Conservation (phyloP, 1,140 invertebrate species). For the Trichonephila clavipes region DNA sequence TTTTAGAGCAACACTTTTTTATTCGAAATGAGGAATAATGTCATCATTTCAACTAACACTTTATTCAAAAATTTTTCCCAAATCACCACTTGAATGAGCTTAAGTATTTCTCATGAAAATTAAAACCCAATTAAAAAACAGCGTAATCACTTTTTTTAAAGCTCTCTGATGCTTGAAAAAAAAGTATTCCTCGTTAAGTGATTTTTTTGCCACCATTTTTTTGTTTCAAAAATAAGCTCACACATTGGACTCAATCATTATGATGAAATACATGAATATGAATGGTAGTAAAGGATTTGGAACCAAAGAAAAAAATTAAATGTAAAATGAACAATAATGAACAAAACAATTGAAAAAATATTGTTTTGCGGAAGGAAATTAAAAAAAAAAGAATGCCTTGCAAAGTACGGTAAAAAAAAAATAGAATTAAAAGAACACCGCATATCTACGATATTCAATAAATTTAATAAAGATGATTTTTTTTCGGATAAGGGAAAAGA, state of each 20-base stretch:
- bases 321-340: not conserved
- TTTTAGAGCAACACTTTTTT: too few relatives aligned
- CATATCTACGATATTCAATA: not conserved
- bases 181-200: not conserved
- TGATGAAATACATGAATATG: not conserved
- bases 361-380: not conserved
- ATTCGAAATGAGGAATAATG: too few relatives aligned
- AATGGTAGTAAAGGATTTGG: not conserved
- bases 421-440: not conserved
- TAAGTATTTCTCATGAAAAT: not conserved
- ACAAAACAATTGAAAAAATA: not conserved
- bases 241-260: not conserved
- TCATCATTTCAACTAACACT: too few relatives aligned
- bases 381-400: not conserved
- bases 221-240: not conserved
- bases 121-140: not conserved
- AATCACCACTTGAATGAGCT: not conserved
- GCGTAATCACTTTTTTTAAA: not conserved
- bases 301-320: not conserved
- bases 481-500: not conserved
- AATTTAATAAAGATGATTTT: constrained; percentile 60
- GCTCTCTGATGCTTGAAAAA: not conserved
- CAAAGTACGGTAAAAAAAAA: not conserved
- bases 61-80: not conserved
- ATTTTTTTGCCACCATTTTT: not conserved